phyloP scores from a whole-genome alignment of 2,113 vertebrate genomes.

The Solea solea region DNA sequence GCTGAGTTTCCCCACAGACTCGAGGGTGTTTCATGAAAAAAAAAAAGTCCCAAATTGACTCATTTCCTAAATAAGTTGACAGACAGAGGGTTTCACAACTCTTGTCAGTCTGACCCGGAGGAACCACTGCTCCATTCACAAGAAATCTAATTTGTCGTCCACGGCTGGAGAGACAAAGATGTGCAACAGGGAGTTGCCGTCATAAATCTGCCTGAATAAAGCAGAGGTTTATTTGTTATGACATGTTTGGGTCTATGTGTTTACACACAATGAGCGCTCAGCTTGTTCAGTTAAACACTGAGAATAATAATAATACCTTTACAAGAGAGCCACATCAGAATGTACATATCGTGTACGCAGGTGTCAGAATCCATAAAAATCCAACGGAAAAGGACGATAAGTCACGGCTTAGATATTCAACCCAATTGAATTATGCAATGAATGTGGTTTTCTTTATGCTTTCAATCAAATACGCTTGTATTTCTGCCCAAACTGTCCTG shows the following conservation, averaged over 20 bases:
- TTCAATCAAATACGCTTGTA: too few relatives aligned
- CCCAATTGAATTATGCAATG: neutral
- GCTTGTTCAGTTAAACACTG: constrained; percentile 12
- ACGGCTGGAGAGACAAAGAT: constrained; percentile 21
- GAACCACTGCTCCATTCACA: constrained; percentile 25
- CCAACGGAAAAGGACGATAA: neutral
- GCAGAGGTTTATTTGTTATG: constrained; percentile 41
- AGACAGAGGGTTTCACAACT: constrained; percentile 35
- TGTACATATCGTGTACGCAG: neutral
- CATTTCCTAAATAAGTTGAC: constrained; percentile 56
- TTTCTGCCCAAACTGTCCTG: too few relatives aligned
- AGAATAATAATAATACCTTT: constrained; percentile 9
- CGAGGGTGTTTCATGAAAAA: constrained; percentile 17
- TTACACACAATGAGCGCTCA: constrained; percentile 18
- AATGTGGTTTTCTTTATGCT: too few relatives aligned
- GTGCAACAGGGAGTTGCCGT: constrained; percentile 20
- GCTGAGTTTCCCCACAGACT: constrained; percentile 41
- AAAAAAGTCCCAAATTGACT: constrained; percentile 45
- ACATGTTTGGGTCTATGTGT: constrained; percentile 34
- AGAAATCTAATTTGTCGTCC: constrained; percentile 61
- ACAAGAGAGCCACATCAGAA: neutral
- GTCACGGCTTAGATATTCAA: neutral
- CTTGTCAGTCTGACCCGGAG: constrained; percentile 32
- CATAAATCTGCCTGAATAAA: constrained; percentile 39
- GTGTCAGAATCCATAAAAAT: neutral